Conservation (phyloP, 2,797 vertebrate genomes). For the Gymnopithys bicolor region DNA sequence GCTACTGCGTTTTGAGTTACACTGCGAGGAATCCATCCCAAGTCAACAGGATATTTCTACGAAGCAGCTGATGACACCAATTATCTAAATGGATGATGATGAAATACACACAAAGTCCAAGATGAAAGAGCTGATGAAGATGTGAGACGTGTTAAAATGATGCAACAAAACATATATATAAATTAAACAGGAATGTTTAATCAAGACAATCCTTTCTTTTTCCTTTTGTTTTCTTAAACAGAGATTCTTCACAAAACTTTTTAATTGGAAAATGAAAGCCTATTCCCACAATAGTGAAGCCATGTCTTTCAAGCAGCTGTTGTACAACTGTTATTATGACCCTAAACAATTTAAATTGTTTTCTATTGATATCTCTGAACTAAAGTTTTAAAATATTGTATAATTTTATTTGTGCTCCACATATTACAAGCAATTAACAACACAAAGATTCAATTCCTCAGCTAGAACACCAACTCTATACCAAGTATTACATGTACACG, state of each 20-base stretch:
- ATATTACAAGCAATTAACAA: conserved; percentile 62
- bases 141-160: neutral
- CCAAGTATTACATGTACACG: conserved; percentile 66
- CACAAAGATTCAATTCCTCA: conserved; percentile 52
- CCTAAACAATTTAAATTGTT: conserved; percentile 39
- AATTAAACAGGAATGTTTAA: conserved; percentile 72
- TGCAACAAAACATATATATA: conserved; percentile 39
- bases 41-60: neutral
- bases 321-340: conserved; percentile 44
- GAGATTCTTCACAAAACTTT: conserved; percentile 13
- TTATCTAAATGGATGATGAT: neutral
- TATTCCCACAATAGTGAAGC: conserved; percentile 50
- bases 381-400: conserved; percentile 66
- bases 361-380: conserved; percentile 55
- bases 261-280: conserved; percentile 52
- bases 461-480: conserved; percentile 69
- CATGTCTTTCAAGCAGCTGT: conserved; percentile 56
- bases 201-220: conserved; percentile 5
- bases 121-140: neutral
- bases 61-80: neutral
- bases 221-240: conserved; percentile 8
- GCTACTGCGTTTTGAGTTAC: neutral
- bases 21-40: neutral
- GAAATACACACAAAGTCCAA: neutral
- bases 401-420: conserved; percentile 74